Conservation (phyloP, 2,888 invertebrate genomes). For the Argyresthia albistria region DNA sequence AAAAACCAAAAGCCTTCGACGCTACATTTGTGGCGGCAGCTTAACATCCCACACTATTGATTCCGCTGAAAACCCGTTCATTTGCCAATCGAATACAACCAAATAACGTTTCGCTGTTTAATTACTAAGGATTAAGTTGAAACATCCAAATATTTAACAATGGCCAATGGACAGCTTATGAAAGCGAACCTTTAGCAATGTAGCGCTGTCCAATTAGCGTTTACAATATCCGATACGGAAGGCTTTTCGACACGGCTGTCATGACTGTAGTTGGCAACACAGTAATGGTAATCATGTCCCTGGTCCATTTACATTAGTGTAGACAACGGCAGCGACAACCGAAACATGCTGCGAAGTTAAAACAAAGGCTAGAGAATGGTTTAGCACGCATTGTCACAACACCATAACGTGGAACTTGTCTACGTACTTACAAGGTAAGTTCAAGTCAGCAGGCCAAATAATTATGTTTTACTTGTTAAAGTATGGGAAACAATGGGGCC, state of each 20-base stretch:
- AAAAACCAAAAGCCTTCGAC: no score
- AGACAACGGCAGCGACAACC: constrained; percentile 25
- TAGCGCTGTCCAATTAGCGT: constrained; percentile 42
- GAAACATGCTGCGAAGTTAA: constrained; percentile 40
- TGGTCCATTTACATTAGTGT: constrained; percentile 41
- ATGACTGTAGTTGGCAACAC: constrained; percentile 15
- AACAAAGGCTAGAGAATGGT: constrained; percentile 30
- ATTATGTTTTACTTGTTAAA: no score
- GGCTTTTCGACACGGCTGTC: constrained; percentile 38
- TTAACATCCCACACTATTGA: no score
- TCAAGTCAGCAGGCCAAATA: no score
- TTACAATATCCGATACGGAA: constrained; percentile 25
- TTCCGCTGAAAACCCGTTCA: no score
- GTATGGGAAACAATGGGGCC: no score
- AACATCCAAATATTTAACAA: not conserved
- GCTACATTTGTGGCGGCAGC: no score
- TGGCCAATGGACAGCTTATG: not conserved
- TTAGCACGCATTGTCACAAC: no score
- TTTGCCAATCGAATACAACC: not conserved
- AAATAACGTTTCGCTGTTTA: not conserved
- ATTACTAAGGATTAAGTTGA: not conserved
- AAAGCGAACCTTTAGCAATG: constrained; percentile 3
- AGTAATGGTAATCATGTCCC: constrained; percentile 31
- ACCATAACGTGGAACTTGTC: no score
- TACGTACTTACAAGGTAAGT: no score